Base-by-base conservation (phyloP, 37 sponge, comb jelly and placozoan species). In the Aphrocallistes beatrix region DNA sequence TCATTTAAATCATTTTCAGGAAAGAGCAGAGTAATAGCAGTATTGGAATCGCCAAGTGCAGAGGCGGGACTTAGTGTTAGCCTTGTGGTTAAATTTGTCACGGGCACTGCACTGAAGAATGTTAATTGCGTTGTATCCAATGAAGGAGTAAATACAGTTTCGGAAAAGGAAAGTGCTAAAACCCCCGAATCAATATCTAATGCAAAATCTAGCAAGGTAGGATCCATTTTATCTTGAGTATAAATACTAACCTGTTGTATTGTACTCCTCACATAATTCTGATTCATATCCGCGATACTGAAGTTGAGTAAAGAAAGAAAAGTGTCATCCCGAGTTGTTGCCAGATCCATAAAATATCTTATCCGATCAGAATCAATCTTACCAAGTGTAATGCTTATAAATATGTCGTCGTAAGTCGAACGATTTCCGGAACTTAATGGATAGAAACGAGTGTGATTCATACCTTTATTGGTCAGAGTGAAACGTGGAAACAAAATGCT, bases 331-430 rank as follows among this genome's bases (percentile, higher is more conserved):
- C 17, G 39, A 38, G 81, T 81, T 0, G 89, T 88, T 1, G 92
- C 87, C 0, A 95, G 90, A 25, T 87, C 87, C 82, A 83, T 51
- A 0, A 90, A 82, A 23, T 88, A 87, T n/a, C 96, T 85, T 34
- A 95, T 87, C 48, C 86, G 47, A 40, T 95, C 96, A 16, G 96
- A 95, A 81, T 95, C 93, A 37, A 81, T 37, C 47, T 95, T 95
- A 89, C 91, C 93, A 16, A 95, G 38, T 19, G 86, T 90, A 51
- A 95, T 83, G 38, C 87, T 84, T 34, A 93, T 89, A 0, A 90
- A 87, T 48, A 84, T 83, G 34, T 90, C 87, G 38, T 86, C 90
- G 0, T 40, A 38, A 50, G 84, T 50, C 9, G 92, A 87, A 50
- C 83, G 88, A 38, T 50, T 90, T 13, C 93, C 93, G 38, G 93